A percentile compares a stretch with the other conserved stretches of the same genome.
phyloP scores from a whole-genome alignment of 1,140 invertebrate species.

The Polyergus mexicanus region DNA sequence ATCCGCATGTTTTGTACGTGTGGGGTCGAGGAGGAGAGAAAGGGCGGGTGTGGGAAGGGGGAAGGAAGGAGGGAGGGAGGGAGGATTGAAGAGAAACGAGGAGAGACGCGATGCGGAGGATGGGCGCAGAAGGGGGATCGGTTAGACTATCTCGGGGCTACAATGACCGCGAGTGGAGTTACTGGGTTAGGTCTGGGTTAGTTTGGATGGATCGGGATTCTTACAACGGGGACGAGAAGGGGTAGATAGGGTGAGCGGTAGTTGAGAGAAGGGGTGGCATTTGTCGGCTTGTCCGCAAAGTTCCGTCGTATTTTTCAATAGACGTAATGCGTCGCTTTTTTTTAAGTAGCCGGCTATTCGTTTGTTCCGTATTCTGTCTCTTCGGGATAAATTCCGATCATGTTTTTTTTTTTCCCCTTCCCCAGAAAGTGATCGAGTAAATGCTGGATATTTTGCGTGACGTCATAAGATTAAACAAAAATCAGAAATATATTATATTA shows the following conservation, averaged over 20 bases:
- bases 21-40: neutral
- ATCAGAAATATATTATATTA: neutral
- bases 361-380: constrained; percentile 8
- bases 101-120: constrained; percentile 11
- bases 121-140: neutral
- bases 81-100: constrained; percentile 8
- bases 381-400: neutral
- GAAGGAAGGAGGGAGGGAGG: neutral
- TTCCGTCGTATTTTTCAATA: constrained; percentile 41
- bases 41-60: neutral
- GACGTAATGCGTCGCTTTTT: constrained; percentile 36
- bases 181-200: constrained; percentile 60
- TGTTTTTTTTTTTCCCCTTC: neutral
- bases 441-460: neutral
- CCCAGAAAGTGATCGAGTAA: neutral
- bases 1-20: constrained; percentile 27
- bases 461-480: neutral
- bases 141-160: constrained; percentile 37
- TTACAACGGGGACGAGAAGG: neutral
- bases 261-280: neutral
- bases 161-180: constrained; percentile 56
- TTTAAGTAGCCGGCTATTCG: constrained; percentile 24
- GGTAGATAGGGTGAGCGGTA: neutral
- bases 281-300: constrained; percentile 40
- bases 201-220: constrained; percentile 41